phyloP scores from a whole-genome alignment of 2,797 vertebrate genomes.

The Acanthurus tractus region DNA sequence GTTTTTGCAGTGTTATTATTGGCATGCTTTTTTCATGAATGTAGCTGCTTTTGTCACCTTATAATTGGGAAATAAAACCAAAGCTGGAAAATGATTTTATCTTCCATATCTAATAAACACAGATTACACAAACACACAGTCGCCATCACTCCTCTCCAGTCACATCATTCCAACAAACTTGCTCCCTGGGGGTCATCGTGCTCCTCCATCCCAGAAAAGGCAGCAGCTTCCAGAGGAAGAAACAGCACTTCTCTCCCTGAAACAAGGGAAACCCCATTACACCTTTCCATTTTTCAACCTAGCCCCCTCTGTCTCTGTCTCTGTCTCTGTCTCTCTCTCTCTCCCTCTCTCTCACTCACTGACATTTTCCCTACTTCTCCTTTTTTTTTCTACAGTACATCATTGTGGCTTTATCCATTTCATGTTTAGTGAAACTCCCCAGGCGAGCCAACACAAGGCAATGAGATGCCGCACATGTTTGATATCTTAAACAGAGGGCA shows the following conservation, averaged over 20 bases:
- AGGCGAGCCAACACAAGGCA: slow-evolving; percentile 79
- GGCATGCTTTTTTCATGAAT: slow-evolving; percentile 54
- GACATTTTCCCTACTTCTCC: neutral
- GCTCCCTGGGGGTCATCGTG: slow-evolving; percentile 74
- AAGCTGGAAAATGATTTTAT: slow-evolving; percentile 67
- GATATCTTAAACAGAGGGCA: slow-evolving; percentile 89
- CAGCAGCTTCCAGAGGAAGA: slow-evolving; percentile 63
- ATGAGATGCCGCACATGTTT: slow-evolving; percentile 84
- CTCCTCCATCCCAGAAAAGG: slow-evolving; percentile 71
- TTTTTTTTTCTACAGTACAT: slow-evolving; percentile 58
- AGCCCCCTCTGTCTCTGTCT: slow-evolving; percentile 23
- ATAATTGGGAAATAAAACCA: slow-evolving; percentile 51
- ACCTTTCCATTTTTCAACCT: slow-evolving; percentile 77
- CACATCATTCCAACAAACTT: slow-evolving; percentile 67
- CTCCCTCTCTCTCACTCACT: neutral
- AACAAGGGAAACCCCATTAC: slow-evolving; percentile 76
- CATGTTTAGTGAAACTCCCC: slow-evolving; percentile 86
- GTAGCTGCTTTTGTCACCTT: slow-evolving; percentile 57
- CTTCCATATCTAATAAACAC: slow-evolving; percentile 71
- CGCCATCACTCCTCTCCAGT: slow-evolving; percentile 64
- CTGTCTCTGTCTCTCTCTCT: slow-evolving; percentile 16
- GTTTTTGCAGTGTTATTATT: slow-evolving; percentile 52
- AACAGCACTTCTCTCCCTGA: slow-evolving; percentile 62
- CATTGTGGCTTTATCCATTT: slow-evolving; percentile 84
- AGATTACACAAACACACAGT: slow-evolving; percentile 69